Conservation (phyloP, 2,888 invertebrate species). For the Augiades crinisus region DNA sequence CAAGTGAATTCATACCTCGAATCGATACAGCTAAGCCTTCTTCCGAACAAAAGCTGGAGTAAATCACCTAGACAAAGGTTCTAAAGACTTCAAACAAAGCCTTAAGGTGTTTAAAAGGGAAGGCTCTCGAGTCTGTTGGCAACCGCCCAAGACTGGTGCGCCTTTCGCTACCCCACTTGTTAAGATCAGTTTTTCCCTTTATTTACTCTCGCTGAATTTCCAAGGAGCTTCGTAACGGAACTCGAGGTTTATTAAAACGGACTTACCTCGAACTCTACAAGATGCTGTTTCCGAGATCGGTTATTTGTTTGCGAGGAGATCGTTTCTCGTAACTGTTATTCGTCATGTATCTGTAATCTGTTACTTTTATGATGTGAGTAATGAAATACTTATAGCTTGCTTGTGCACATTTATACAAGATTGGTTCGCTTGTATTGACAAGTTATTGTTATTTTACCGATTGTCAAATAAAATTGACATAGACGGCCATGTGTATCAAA, state of each 20-base stretch:
- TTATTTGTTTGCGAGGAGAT: not conserved
- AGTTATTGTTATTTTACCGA: too few relatives aligned
- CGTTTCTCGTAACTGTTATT: not conserved
- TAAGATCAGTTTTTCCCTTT: constrained; percentile 3
- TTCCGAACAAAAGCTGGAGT: constrained; percentile 10
- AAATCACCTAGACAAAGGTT: constrained; percentile 17
- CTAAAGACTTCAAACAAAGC: constrained; percentile 9
- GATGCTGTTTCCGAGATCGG: not conserved
- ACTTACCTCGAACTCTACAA: not conserved
- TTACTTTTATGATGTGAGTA: not conserved
- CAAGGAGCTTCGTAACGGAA: not conserved
- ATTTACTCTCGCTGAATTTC: constrained; percentile 2
- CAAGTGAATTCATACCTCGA: not conserved
- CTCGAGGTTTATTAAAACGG: not conserved
- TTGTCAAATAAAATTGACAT: too few relatives aligned
- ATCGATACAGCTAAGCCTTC: constrained; percentile 3
- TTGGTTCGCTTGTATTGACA: too few relatives aligned
- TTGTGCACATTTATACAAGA: too few relatives aligned
- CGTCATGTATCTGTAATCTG: not conserved
- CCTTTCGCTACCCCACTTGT: constrained; percentile 2
- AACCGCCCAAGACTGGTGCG: not conserved
- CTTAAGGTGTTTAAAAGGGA: constrained; percentile 12
- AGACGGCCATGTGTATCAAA: too few relatives aligned
- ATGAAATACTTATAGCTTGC: too few relatives aligned
- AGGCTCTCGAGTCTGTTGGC: constrained; percentile 12